Evolutionary conservation across 2,113 vertebrate genomes (phyloP).

Genomic region (Anser cygnoides): DNA sequence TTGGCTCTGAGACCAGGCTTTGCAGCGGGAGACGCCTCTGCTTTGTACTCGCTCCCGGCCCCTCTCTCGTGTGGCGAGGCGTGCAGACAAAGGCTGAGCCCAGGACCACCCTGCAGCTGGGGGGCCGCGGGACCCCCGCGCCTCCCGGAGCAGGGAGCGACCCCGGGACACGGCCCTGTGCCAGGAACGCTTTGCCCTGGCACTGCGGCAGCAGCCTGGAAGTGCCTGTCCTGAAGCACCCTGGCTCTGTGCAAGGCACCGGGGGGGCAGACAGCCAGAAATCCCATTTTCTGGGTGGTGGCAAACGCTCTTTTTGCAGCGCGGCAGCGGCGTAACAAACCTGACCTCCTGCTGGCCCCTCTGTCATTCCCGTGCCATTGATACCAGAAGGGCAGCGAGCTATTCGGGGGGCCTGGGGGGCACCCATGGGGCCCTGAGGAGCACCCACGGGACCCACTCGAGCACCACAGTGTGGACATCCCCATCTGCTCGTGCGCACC

Average conservation of each 20-base stretch:
- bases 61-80: background rate
- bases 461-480: background rate
- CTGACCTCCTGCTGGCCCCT: background rate
- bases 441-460: background rate
- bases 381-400: rapidly evolving
- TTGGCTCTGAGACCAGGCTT: background rate
- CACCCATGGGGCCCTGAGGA: background rate
- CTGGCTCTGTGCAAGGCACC: background rate
- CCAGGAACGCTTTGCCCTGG: background rate
- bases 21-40: background rate
- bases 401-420: background rate
- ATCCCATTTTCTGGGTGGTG: background rate
- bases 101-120: background rate
- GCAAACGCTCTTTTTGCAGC: background rate
- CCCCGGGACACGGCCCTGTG: background rate
- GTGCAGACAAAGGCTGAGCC: slow-evolving; percentile 39
- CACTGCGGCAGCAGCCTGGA: slow-evolving; percentile 31
- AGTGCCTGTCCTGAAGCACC: background rate
- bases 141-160: background rate
- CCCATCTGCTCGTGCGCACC: background rate
- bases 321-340: background rate
- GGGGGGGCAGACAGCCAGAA: background rate
- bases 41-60: slow-evolving; percentile 1
- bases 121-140: background rate
- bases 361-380: rapidly evolving